Conservation (phyloP, 2,888 invertebrate species). For the Itoplectis maculator region DNA sequence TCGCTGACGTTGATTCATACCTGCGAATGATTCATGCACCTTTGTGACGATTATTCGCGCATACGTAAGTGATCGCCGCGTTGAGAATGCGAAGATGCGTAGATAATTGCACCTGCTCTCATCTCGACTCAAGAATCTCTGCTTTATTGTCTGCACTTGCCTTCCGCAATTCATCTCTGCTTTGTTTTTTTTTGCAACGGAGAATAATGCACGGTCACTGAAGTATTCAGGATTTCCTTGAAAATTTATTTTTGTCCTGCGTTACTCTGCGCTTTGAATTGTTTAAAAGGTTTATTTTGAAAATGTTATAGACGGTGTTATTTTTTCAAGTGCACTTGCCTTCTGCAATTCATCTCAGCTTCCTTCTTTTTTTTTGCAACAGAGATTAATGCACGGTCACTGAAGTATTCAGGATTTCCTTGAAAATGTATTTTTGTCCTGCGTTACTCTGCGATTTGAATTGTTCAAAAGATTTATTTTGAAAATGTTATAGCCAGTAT, state of each 20-base stretch:
- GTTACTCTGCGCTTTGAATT: not conserved
- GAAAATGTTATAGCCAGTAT: not conserved
- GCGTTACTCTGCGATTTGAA: not conserved
- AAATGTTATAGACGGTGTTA: not conserved
- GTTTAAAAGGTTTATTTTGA: not conserved
- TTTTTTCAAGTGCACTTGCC: not conserved
- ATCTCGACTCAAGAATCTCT: constrained; percentile 5
- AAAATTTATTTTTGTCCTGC: not conserved
- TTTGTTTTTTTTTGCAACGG: not conserved
- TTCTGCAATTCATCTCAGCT: not conserved
- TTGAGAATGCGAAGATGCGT: constrained; percentile 15
- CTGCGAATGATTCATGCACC: constrained; percentile 41
- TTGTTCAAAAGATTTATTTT: not conserved
- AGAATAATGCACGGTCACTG: not conserved
- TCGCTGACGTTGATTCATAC: constrained; percentile 49
- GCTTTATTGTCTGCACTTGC: not conserved
- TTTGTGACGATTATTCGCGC: constrained; percentile 46
- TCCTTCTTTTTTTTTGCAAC: not conserved
- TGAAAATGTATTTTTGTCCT: not conserved
- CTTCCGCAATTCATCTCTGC: not conserved
- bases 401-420: not conserved
- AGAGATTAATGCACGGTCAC: not conserved
- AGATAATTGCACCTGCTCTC: constrained; percentile 10
- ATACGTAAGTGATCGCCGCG: constrained; percentile 22
- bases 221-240: not conserved